A percentile compares a stretch with the other conserved stretches of the same genome.
Conservation (phyloP, 1,140 invertebrate genomes). For the Procambarus clarkii region DNA sequence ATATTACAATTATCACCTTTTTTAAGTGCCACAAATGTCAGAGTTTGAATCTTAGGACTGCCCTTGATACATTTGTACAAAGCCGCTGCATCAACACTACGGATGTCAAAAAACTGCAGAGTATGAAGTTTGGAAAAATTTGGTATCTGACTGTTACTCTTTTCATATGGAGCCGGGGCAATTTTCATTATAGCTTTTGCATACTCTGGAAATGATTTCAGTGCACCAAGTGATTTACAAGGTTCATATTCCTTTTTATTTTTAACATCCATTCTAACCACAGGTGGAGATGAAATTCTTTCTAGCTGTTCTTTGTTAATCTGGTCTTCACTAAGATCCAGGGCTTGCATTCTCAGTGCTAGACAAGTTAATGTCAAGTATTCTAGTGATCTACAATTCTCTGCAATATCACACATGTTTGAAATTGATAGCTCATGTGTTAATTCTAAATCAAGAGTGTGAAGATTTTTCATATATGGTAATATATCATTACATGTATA, state of each 20-base stretch:
- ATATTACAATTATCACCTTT: not conserved
- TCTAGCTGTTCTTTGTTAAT: not conserved
- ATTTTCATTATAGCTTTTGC: not conserved
- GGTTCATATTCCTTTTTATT: not conserved
- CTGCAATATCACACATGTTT: constrained; percentile 19
- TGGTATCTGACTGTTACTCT: not conserved
- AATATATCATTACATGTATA: not conserved
- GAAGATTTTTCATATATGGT: constrained; percentile 11
- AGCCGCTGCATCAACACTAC: not conserved
- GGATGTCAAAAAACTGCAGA: not conserved
- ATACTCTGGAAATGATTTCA: not conserved
- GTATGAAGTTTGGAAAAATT: not conserved
- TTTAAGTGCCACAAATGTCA: not conserved
- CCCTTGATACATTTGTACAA: constrained; percentile 17
- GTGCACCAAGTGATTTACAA: not conserved
- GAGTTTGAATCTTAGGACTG: not conserved
- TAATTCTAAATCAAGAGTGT: constrained; percentile 1
- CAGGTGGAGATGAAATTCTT: not conserved
- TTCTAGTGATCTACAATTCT: not conserved
- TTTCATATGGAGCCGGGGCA: not conserved
- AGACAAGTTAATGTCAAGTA: not conserved
- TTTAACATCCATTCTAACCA: not conserved
- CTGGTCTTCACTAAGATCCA: not conserved
- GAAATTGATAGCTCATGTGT: not conserved
- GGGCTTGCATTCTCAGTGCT: not conserved